Evolutionary conservation across 2,888 invertebrate genomes (phyloP).

Genomic region (Melanargia galathea): DNA sequence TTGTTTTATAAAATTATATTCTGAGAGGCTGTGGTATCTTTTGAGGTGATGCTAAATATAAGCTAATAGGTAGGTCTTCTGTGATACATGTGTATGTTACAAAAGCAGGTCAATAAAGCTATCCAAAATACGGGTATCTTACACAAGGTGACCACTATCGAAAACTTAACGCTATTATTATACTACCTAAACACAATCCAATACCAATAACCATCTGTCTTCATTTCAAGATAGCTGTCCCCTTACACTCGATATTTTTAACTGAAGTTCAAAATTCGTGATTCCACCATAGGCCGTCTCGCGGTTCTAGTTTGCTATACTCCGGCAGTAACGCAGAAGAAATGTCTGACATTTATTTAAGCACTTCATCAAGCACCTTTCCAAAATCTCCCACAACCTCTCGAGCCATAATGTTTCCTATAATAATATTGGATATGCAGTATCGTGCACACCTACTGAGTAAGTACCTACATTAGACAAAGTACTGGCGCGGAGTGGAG

Average conservation of each 20-base stretch:
- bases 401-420: background rate
- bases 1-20: constrained; percentile 42
- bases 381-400: background rate
- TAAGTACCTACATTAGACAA: constrained; percentile 50
- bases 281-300: background rate
- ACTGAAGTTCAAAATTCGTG: background rate
- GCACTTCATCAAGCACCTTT: background rate
- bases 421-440: background rate
- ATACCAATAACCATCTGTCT: too few species aligned
- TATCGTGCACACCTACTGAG: constrained; percentile 46
- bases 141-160: too few species aligned
- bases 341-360: background rate
- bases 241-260: background rate
- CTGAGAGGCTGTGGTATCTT: background rate
- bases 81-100: background rate
- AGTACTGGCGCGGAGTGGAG: constrained; percentile 45
- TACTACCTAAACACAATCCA: too few species aligned
- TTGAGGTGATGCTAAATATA: background rate
- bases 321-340: too few species aligned
- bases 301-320: background rate
- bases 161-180: too few species aligned
- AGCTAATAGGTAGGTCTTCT: too few species aligned
- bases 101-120: background rate
- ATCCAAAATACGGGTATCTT: background rate
- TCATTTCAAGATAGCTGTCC: too few species aligned